A percentile compares a stretch with the other conserved stretches of the same genome.
Conservation (phyloP, 2,888 invertebrate genomes). For the Meloe dianella region DNA sequence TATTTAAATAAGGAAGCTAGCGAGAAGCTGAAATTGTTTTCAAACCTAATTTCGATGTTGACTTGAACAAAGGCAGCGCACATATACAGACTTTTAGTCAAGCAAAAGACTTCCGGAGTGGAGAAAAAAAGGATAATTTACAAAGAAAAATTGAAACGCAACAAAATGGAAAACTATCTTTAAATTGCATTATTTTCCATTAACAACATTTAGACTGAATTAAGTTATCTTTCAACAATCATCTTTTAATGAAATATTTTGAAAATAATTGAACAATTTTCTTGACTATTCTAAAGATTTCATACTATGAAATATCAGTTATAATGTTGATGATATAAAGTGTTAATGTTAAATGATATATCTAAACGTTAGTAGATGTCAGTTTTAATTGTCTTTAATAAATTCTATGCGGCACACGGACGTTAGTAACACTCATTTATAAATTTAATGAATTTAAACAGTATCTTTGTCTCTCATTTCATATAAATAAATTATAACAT, state of each 20-base stretch:
- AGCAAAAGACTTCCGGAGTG: not conserved
- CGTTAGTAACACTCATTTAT: constrained; percentile 39
- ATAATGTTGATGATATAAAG: constrained; percentile 39
- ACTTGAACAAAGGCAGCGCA: constrained; percentile 1
- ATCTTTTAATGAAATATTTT: not conserved
- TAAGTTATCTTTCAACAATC: not conserved
- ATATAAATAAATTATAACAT: not conserved
- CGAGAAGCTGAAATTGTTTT: constrained; percentile 41
- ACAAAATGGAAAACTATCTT: not conserved
- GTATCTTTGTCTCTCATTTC: not conserved
- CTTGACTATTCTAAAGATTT: not conserved
- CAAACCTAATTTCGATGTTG: constrained; percentile 39
- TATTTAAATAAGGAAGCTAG: constrained; percentile 41
- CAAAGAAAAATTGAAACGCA: not conserved
- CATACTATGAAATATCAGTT: not conserved
- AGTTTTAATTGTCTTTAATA: constrained; percentile 44
- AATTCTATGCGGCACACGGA: constrained; percentile 39
- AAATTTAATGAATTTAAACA: constrained; percentile 40
- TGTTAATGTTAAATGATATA: constrained; percentile 41
- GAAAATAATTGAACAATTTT: not conserved
- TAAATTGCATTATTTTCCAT: not conserved
- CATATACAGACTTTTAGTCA: not conserved
- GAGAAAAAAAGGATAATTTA: not conserved
- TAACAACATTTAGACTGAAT: not conserved
- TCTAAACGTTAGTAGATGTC: constrained; percentile 41